Evolutionary conservation across 2,888 invertebrate genomes (phyloP).

Genomic region (Oxycera nigricornis): DNA sequence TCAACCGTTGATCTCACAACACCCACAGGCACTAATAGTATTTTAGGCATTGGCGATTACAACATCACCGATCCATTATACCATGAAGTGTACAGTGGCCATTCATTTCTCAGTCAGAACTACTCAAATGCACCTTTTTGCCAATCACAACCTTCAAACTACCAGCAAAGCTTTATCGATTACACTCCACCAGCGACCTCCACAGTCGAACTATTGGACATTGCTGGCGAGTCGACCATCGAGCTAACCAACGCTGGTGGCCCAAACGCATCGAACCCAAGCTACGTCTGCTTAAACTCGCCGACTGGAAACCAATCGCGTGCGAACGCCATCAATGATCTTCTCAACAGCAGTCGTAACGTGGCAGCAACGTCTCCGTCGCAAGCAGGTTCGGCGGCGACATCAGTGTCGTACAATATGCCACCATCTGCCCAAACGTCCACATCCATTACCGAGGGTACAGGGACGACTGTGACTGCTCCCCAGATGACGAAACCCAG

Average conservation of each 20-base stretch:
- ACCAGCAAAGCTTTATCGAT: conserved; percentile 42
- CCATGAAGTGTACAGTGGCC: conserved; percentile 38
- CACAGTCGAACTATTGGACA: no score
- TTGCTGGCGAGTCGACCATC: not conserved
- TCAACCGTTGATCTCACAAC: not conserved
- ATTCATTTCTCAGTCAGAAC: conserved; percentile 39
- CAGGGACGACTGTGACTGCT: conserved; percentile 39
- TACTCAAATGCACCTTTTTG: conserved; percentile 16
- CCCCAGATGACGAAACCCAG: conserved; percentile 51
- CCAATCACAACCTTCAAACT: conserved; percentile 15
- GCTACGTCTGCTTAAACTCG: conserved; percentile 55
- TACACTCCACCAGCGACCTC: conserved; percentile 9
- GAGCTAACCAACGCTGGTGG: not conserved
- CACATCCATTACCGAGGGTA: conserved; percentile 40
- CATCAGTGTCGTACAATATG: conserved; percentile 21
- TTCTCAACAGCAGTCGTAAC: conserved; percentile 58
- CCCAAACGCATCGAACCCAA: not conserved
- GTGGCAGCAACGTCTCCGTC: not conserved
- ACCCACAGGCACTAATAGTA: not conserved
- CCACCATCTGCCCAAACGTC: conserved; percentile 43
- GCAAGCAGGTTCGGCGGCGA: not conserved
- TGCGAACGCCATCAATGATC: conserved; percentile 58
- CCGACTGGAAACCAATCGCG: conserved; percentile 57
- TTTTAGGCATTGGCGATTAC: conserved; percentile 30
- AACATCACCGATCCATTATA: conserved; percentile 32